phyloP scores from a whole-genome alignment of 1,140 invertebrate species.

The Lethrus apterus region DNA sequence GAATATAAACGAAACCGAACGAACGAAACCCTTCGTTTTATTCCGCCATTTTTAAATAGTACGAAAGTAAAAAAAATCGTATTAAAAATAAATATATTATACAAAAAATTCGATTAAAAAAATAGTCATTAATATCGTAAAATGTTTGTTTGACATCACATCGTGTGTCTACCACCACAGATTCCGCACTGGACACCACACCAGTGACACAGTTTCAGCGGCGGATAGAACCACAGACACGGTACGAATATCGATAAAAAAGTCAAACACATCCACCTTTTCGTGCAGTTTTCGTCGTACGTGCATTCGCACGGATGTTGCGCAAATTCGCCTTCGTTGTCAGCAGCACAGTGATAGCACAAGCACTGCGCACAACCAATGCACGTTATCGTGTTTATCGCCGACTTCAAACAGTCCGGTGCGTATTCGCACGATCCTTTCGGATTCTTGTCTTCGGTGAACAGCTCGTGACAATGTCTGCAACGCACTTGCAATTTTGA shows the following conservation, averaged over 20 bases:
- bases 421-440: conserved; percentile 81
- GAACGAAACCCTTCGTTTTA: too few relatives aligned
- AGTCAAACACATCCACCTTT: conserved; percentile 75
- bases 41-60: neutral
- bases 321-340: conserved; percentile 72
- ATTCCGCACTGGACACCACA: conserved; percentile 69
- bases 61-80: conserved; percentile 2
- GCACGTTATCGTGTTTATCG: conserved; percentile 77
- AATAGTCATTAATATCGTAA: conserved; percentile 27
- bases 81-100: conserved; percentile 16
- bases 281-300: conserved; percentile 49
- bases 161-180: conserved; percentile 72
- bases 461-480: conserved; percentile 52
- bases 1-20: too few relatives aligned
- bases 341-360: conserved; percentile 88
- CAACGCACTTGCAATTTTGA: conserved; percentile 32
- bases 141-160: conserved; percentile 26
- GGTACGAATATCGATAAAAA: conserved; percentile 82
- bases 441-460: conserved; percentile 69
- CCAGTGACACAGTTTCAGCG: conserved; percentile 74
- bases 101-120: too few relatives aligned
- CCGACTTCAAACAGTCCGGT: conserved; percentile 72
- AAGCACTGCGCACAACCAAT: conserved; percentile 71
- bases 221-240: conserved; percentile 89
- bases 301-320: conserved; percentile 73